These are phyloP conservation scores for Lepetodrilus schrolli DNA, from an alignment of 2,888 invertebrate species.

Conservation along the genomic window DNA sequence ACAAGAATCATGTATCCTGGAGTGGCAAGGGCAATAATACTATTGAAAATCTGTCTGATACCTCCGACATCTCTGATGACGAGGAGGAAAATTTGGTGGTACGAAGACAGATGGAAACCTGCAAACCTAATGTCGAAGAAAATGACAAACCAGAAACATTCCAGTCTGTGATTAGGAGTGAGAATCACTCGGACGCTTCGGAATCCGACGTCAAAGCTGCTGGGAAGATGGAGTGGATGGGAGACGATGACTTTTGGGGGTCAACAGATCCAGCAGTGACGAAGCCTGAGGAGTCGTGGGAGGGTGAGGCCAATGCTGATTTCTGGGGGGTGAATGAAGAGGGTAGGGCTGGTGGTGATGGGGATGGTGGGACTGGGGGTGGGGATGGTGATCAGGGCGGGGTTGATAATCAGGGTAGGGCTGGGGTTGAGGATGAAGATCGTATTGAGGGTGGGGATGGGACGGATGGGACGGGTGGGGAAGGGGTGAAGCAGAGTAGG, in stretches of 20 bases:
- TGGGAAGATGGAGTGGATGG: not conserved
- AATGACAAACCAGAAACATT: not conserved
- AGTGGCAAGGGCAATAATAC: too few relatives aligned
- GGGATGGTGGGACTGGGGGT: constrained; percentile 2
- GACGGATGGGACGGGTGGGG: not conserved
- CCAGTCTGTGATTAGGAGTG: too few relatives aligned
- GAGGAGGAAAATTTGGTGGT: not conserved
- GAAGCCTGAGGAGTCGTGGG: not conserved
- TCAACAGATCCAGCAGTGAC: too few relatives aligned
- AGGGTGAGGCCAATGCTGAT: constrained; percentile 36
- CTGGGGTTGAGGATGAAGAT: not conserved
- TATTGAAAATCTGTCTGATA: too few relatives aligned
- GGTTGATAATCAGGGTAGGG: not conserved
- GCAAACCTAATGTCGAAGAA: not conserved
- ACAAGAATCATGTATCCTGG: too few relatives aligned
- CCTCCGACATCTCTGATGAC: too few relatives aligned
- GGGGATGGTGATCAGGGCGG: not conserved
- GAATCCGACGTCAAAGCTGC: not conserved
- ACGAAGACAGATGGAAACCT: not conserved
- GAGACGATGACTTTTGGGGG: not conserved
- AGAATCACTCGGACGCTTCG: too few relatives aligned
- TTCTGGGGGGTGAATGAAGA: constrained; percentile 39
- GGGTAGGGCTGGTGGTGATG: not conserved
- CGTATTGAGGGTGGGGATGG: not conserved
- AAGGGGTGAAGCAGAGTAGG: not conserved